These are phyloP conservation scores for Cydia pomonella DNA, from an alignment of 1,140 invertebrate genomes.

Conservation along the genomic window DNA sequence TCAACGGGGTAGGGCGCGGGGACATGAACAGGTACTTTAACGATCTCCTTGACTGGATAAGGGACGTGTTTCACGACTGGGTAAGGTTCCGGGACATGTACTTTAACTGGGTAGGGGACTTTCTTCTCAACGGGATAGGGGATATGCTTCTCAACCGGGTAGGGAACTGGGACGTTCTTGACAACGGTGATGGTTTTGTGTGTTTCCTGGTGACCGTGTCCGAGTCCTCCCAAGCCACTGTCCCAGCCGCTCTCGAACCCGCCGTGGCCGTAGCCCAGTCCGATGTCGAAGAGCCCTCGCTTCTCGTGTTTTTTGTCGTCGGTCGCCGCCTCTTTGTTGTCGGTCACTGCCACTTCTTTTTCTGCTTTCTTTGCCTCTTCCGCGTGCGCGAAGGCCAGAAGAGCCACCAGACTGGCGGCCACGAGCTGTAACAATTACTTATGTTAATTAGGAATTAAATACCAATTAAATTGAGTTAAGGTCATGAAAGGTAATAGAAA, in stretches of 20 bases:
- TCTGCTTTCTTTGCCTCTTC: conserved; percentile 80
- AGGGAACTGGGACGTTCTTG: conserved; percentile 84
- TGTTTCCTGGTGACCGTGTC: conserved; percentile 70
- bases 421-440: conserved; percentile 68
- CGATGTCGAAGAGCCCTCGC: conserved; percentile 83
- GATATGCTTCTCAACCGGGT: conserved; percentile 83
- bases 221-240: conserved; percentile 51
- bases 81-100: conserved; percentile 84
- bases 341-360: conserved; percentile 77
- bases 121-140: conserved; percentile 83
- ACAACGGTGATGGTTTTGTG: conserved; percentile 76
- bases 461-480: too few species aligned
- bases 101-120: conserved; percentile 75
- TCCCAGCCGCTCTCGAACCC: conserved; percentile 52
- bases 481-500: too few species aligned
- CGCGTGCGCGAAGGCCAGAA: conserved; percentile 78
- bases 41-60: conserved; percentile 84
- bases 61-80: conserved; percentile 85
- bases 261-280: conserved; percentile 72
- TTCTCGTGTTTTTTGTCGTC: conserved; percentile 87
- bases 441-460: background rate
- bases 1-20: conserved; percentile 87
- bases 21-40: conserved; percentile 85
- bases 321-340: conserved; percentile 65
- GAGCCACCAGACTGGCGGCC: conserved; percentile 81